Evolutionary conservation across 2,113 vertebrate species (phyloP).

Genomic region (Micronisus gabar): DNA sequence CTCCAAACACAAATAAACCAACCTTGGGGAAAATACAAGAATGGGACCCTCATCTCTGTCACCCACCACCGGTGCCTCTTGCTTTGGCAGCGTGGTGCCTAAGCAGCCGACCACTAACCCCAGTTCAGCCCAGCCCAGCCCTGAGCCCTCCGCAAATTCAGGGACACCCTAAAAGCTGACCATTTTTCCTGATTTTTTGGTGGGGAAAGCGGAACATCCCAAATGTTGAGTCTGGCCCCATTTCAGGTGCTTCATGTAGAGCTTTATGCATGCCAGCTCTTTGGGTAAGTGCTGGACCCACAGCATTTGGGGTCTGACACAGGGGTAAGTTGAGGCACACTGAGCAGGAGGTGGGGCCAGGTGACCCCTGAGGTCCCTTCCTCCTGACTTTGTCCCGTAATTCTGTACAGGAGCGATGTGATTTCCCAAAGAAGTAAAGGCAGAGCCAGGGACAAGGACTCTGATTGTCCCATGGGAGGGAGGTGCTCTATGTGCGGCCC

Average conservation of each 20-base stretch:
- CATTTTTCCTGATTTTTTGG: background rate
- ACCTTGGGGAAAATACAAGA: background rate
- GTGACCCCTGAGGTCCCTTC: background rate
- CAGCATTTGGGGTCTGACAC: background rate
- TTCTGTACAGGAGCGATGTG: background rate
- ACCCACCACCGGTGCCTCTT: no score
- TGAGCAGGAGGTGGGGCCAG: background rate
- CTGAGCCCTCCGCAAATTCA: background rate
- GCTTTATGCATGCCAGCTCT: background rate
- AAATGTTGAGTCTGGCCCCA: background rate
- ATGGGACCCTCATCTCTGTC: rapidly evolving
- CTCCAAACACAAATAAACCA: background rate
- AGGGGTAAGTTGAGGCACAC: background rate
- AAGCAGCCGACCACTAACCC: rapidly evolving
- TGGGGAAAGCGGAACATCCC: background rate
- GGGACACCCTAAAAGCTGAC: background rate
- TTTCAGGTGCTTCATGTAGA: background rate
- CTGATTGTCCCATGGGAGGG: background rate
- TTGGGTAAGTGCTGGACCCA: background rate
- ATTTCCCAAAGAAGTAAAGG: background rate
- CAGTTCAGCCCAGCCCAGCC: background rate
- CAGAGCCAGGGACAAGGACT: background rate
- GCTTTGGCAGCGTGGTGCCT: rapidly evolving
- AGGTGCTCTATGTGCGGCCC: background rate
- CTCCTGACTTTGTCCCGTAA: background rate